Base-by-base conservation (phyloP, 2,113 vertebrate genomes). In the Ranitomeya imitator region DNA sequence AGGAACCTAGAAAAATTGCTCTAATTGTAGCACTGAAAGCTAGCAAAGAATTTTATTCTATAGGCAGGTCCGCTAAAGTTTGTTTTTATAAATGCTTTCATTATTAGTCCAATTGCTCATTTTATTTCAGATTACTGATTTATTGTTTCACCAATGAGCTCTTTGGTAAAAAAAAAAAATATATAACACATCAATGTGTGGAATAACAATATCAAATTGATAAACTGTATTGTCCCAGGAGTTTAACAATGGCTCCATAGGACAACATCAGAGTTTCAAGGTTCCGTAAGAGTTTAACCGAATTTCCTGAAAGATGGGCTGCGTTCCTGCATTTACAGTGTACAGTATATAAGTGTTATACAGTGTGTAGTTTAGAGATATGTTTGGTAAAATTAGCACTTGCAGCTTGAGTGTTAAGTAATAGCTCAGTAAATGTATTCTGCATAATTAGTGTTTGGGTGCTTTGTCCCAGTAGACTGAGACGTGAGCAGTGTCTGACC, bases 361-460 rank as follows among this genome's bases (percentile, higher is more conserved):
- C 65, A 21, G 87, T 54, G 45, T 88, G 80, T 88, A 84, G 84
- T 88, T 88, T 88, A 23, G 16, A 84, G 80, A 78, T 78, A 84
- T 78, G 77, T 83, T 88, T 83, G 86, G 69, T 61, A 77, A 88
- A 84, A 88, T 88, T 52, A 88, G 74, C 77, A 60, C 59, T 83
- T 11, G 37, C 23, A 31, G 85, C 85, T 23, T 79, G 51, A 57
- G 63, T 37, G 76, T 84, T 77, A 83, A 88, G 80, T 88, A 83
- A 88, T 83, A 88, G 84, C 77, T 80, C 77, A 87, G 78, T 87
- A 87, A 87, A 88, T 55, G 87, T 31, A 83, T 55, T 11, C 37
- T 45, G 37, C n/a, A 26, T 88, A 88, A 88, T 88, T 88, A 67
- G 71, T 88, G 79, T 88, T 88, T 88, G 86, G 79, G 86, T 88